These are phyloP conservation scores for Drosophila pseudoobscura DNA, from an alignment of 1,140 invertebrate genomes.

Conservation along the genomic window DNA sequence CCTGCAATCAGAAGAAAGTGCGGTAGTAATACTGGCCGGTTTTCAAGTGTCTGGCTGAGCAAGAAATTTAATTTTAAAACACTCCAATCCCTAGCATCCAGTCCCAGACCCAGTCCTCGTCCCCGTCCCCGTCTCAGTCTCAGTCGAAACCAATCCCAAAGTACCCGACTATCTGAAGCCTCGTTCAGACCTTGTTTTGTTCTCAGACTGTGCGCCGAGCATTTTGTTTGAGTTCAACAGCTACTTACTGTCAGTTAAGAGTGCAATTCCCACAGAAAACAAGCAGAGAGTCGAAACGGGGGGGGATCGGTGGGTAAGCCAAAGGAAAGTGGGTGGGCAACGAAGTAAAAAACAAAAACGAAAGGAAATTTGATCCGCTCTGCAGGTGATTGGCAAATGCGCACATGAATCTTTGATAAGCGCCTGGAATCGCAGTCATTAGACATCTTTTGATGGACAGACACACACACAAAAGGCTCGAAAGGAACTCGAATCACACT, in stretches of 20 bases:
- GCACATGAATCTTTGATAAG: conserved; percentile 77
- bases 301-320: not conserved
- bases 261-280: conserved; percentile 59
- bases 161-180: conserved; percentile 38
- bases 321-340: conserved; percentile 2
- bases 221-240: conserved; percentile 60
- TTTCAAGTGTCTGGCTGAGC: conserved; percentile 20
- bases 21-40: not conserved
- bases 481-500: conserved; percentile 35
- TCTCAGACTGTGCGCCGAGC: conserved; percentile 43
- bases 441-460: conserved; percentile 61
- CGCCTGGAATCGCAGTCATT: conserved; percentile 75
- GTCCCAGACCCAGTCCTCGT: not conserved
- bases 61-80: conserved; percentile 62
- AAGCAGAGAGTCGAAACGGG: not conserved
- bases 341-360: not conserved
- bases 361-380: conserved; percentile 25
- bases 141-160: conserved; percentile 21
- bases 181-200: conserved; percentile 41
- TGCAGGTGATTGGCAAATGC: conserved; percentile 59
- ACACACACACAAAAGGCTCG: conserved; percentile 22
- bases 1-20: conserved; percentile 39
- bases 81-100: conserved; percentile 10
- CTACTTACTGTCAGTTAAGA: conserved; percentile 68
- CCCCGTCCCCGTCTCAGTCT: not conserved